phyloP scores from a whole-genome alignment of 2,888 invertebrate species.

The Platerodrilus igneus region DNA sequence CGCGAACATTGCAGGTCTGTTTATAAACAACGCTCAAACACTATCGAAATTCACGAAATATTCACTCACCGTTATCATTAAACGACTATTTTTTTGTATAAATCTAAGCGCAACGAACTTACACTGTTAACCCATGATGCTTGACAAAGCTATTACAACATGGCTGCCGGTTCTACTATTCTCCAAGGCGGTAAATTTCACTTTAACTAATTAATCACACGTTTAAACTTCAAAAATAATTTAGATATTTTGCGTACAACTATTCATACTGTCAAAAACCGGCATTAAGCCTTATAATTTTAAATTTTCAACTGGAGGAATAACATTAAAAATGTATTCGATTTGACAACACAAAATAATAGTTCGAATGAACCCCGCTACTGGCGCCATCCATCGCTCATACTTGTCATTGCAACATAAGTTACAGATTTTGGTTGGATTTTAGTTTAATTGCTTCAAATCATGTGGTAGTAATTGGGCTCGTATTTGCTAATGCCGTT shows the following conservation, averaged over 20 bases:
- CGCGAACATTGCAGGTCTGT: conserved; percentile 41
- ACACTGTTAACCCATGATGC: conserved; percentile 49
- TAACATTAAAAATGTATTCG: conserved; percentile 42
- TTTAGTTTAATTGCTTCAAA: too few relatives aligned
- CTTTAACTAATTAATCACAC: conserved; percentile 25
- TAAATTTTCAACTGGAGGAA: too few relatives aligned
- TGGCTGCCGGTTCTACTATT: conserved; percentile 50
- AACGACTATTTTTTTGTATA: conserved; percentile 27
- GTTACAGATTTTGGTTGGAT: too few relatives aligned
- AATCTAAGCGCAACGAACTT: conserved; percentile 36
- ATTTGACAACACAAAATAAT: conserved; percentile 47
- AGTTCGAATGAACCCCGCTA: conserved; percentile 41
- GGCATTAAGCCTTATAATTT: too few relatives aligned
- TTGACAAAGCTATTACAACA: conserved; percentile 48
- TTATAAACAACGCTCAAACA: conserved; percentile 38
- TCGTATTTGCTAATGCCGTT: too few relatives aligned
- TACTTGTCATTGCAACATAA: too few relatives aligned
- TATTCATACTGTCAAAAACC: too few relatives aligned
- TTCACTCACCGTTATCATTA: conserved; percentile 20
- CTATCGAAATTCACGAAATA: conserved; percentile 29
- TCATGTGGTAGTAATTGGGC: too few relatives aligned
- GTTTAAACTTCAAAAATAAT: conserved; percentile 4
- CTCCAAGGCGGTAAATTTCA: conserved; percentile 44
- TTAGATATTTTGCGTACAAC: too few relatives aligned
- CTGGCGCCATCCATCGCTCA: conserved; percentile 33